These are phyloP conservation scores for Ephestia elutella DNA, from an alignment of 1,140 invertebrate genomes.

Conservation along the genomic window DNA sequence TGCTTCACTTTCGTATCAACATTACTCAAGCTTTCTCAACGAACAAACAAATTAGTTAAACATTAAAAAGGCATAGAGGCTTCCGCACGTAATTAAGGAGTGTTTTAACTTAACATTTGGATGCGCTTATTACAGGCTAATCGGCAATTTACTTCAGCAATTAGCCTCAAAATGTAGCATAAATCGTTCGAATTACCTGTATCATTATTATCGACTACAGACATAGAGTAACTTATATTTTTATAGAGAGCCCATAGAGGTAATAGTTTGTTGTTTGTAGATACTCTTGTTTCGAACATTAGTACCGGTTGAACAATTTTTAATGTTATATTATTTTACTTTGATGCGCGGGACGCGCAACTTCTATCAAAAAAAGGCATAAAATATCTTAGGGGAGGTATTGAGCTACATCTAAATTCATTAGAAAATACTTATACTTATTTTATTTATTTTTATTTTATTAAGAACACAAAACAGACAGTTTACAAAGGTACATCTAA, in stretches of 20 bases:
- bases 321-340: too few relatives aligned
- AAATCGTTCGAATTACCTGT: slow-evolving; percentile 35
- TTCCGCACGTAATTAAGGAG: slow-evolving; percentile 61
- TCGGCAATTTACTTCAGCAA: slow-evolving; percentile 48
- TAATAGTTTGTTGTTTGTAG: too few relatives aligned
- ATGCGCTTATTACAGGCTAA: slow-evolving; percentile 53
- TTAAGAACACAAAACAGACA: too few relatives aligned
- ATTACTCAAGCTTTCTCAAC: slow-evolving; percentile 2
- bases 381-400: too few relatives aligned
- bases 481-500: too few relatives aligned
- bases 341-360: too few relatives aligned
- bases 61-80: slow-evolving; percentile 57
- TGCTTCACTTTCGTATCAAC: not conserved
- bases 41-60: slow-evolving; percentile 60
- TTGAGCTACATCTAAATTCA: too few relatives aligned
- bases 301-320: too few relatives aligned
- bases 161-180: slow-evolving; percentile 51
- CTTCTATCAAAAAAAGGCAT: too few relatives aligned
- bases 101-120: slow-evolving; percentile 49
- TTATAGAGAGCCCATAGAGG: not conserved
- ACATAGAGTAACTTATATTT: not conserved
- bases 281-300: too few relatives aligned
- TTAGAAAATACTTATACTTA: too few relatives aligned
- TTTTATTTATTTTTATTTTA: too few relatives aligned
- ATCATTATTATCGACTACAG: slow-evolving; percentile 28